These are phyloP conservation scores for Ametastegia equiseti DNA, from an alignment of 2,888 invertebrate species.

Conservation along the genomic window DNA sequence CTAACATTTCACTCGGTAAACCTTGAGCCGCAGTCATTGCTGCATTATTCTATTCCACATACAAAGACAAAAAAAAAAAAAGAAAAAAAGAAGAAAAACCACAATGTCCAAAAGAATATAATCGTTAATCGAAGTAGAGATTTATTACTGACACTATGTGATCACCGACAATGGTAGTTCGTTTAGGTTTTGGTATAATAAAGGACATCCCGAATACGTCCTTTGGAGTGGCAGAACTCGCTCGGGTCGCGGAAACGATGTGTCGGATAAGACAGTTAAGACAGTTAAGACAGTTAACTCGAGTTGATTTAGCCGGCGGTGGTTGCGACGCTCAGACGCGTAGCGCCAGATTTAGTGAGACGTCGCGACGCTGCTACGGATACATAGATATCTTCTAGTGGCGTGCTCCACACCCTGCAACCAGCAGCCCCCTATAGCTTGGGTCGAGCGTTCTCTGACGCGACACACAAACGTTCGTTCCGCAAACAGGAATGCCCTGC, in stretches of 20 bases:
- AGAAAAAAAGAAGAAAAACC: neutral
- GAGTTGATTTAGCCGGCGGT: slow-evolving; percentile 71
- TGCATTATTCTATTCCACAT: neutral
- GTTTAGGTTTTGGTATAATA: neutral
- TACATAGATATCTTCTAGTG: slow-evolving; percentile 73
- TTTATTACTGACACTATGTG: neutral
- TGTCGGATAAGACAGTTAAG: slow-evolving; percentile 69
- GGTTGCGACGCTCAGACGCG: slow-evolving; percentile 69
- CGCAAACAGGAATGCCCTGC: slow-evolving; percentile 69
- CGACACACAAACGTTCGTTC: slow-evolving; percentile 60
- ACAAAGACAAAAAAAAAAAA: too few species aligned
- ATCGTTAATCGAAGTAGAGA: neutral
- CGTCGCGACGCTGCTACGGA: slow-evolving; percentile 73
- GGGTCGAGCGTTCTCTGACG: slow-evolving; percentile 64
- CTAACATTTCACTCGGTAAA: neutral
- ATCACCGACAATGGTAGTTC: neutral
- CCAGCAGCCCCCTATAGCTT: slow-evolving; percentile 54
- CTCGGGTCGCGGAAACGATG: slow-evolving; percentile 68
- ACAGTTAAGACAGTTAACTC: slow-evolving; percentile 66
- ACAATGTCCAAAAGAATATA: neutral
- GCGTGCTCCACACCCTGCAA: slow-evolving; percentile 66
- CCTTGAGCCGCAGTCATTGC: neutral
- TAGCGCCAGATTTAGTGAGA: slow-evolving; percentile 74
- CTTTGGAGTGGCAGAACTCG: slow-evolving; percentile 51
- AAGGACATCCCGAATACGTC: neutral